A percentile compares a stretch with the other conserved stretches of the same genome.
Evolutionary conservation across 2,113 vertebrate genomes (phyloP).

Genomic region (Macheiramphus alcinus): DNA sequence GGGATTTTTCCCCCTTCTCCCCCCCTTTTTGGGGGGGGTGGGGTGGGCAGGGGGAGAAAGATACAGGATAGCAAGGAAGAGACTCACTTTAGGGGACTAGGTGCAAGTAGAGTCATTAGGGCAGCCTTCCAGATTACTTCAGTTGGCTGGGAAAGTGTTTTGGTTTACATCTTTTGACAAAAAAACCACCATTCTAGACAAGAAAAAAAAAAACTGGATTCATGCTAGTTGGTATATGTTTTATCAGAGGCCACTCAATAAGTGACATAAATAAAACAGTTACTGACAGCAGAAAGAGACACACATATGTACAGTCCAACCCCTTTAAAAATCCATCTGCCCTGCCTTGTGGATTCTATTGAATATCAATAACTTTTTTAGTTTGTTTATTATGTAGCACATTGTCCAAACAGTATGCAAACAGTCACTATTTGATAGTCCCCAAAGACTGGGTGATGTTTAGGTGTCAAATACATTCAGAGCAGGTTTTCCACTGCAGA

Average conservation of each 20-base stretch:
- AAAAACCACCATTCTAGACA: neutral
- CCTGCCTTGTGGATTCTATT: neutral
- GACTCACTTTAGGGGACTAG: neutral
- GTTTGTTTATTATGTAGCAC: neutral
- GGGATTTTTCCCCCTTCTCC: fast-evolving
- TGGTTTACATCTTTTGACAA: neutral
- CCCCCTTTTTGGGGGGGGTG: fast-evolving
- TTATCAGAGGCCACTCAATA: neutral
- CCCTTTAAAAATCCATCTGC: conserved; percentile 31
- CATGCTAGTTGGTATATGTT: neutral
- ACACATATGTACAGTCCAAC: neutral
- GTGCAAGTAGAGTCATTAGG: neutral
- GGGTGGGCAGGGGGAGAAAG: no score
- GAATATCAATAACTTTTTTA: neutral
- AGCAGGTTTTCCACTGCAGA: neutral
- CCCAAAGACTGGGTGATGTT: neutral
- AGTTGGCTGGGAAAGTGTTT: neutral
- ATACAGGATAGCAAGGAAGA: neutral
- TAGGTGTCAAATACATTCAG: neutral
- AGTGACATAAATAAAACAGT: neutral
- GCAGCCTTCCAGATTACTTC: neutral
- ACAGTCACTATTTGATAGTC: neutral
- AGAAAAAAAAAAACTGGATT: neutral
- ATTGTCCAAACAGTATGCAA: neutral
- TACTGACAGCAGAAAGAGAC: conserved; percentile 6